Evolutionary conservation across 1,140 invertebrate species (phyloP).

Genomic region (Bradynema listronoti): DNA sequence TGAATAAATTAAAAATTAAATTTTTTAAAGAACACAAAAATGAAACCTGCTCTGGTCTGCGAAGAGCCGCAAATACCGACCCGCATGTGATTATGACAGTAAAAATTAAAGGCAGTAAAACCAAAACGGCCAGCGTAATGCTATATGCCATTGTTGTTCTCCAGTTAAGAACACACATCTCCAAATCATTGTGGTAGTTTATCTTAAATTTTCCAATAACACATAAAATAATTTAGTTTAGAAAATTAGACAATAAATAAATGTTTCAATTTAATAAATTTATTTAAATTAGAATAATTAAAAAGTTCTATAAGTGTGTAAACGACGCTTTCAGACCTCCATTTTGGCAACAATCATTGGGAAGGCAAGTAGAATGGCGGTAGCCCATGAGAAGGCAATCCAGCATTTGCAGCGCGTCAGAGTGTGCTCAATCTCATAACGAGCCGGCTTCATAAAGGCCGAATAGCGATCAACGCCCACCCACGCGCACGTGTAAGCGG

Average conservation of each 20-base stretch:
- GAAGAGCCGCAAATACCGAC: constrained; percentile 79
- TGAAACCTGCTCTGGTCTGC: constrained; percentile 63
- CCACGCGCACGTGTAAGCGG: constrained; percentile 91
- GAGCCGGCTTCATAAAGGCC: constrained; percentile 80
- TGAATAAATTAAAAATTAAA: no score
- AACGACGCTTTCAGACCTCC: constrained; percentile 37
- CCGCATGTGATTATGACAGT: constrained; percentile 85
- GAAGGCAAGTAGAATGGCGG: constrained; percentile 75
- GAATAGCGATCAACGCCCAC: constrained; percentile 87
- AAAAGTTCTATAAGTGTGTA: not conserved
- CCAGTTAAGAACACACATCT: constrained; percentile 89
- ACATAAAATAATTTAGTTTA: no score
- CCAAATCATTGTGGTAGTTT: constrained; percentile 69
- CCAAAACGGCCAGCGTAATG: constrained; percentile 77
- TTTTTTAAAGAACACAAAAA: constrained; percentile 15
- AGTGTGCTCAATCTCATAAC: constrained; percentile 87
- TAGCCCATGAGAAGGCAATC: constrained; percentile 85
- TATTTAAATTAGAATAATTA: no score
- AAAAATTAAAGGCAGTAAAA: constrained; percentile 81
- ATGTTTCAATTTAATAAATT: no score
- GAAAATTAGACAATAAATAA: no score
- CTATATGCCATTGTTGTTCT: constrained; percentile 86
- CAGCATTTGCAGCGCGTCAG: constrained; percentile 79
- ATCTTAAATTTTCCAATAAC: constrained; percentile 39
- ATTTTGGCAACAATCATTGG: constrained; percentile 72